Evolutionary conservation across 2,797 vertebrate genomes (phyloP).

Genomic region (Melopsittacus undulatus): DNA sequence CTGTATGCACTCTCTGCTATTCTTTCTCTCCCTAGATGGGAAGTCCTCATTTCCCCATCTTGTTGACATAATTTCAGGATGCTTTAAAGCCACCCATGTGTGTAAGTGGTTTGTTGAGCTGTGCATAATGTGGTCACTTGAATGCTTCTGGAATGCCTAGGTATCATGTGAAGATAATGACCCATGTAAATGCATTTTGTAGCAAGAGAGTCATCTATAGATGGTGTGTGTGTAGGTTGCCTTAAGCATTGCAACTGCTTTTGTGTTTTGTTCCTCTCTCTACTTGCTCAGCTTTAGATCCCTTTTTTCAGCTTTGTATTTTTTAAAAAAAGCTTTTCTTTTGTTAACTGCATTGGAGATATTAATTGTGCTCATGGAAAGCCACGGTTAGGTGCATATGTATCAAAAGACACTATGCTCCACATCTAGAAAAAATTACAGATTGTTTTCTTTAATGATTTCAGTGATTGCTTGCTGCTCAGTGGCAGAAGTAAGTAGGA

Average conservation of each 20-base stretch:
- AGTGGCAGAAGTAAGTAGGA: constrained; percentile 19
- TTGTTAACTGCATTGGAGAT: constrained; percentile 23
- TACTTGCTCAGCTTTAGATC: background rate
- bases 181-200: constrained; percentile 37
- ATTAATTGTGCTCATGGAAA: constrained; percentile 57
- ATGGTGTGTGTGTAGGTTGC: constrained; percentile 11
- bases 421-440: constrained; percentile 39
- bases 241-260: background rate
- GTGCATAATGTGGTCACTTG: background rate
- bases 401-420: background rate
- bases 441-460: constrained; percentile 16
- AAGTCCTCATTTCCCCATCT: background rate
- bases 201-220: constrained; percentile 35
- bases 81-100: constrained; percentile 18
- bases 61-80: constrained; percentile 30
- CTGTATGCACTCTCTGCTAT: background rate
- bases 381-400: background rate
- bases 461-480: constrained; percentile 18
- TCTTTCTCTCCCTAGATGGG: background rate
- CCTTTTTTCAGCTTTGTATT: background rate
- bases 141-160: constrained; percentile 31
- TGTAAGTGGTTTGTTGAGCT: background rate
- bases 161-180: constrained; percentile 48
- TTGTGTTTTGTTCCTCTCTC: background rate
- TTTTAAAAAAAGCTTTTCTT: constrained; percentile 29